Evolutionary conservation across 2,888 invertebrate genomes (phyloP), one percentile per base, ranked within the genome.

Genomic region (Ophioninae sp.): DNA sequence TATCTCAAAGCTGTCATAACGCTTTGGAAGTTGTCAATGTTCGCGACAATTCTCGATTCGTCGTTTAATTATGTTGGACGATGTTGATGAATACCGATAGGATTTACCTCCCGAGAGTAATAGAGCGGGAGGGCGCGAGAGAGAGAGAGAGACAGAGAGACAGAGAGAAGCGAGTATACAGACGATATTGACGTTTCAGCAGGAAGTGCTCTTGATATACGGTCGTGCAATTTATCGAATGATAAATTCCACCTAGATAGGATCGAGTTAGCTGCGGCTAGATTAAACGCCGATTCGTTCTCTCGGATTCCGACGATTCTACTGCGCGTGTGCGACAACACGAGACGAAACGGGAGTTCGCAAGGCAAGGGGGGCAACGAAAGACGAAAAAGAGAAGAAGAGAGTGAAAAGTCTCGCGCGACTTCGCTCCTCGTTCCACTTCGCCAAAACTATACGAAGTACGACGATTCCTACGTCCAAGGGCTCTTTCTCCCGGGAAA

Each of bases 181-280:
- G 86, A 79, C 76, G 82, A 88, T 88, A 89, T 88, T 87, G 90
- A 90, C 88, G 87, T 79, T 87, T 86, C 81, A 84, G 86, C 85
- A 87, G 88, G 88, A 89, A 89, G 89, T 89, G 85, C 86, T 86
- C 86, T 87, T 89, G 90, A 90, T 90, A 90, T 89, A 90, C 86
- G 87, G 87, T 76, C 63, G 85, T 82, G 89, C 90, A 91, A 92
- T 92, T 92, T 92, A 92, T 92, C 91, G 91, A 92, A 92, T 92
- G 92, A 92, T 93, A 92, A 91, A 93, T 92, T 92, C 89, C 89
- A 84, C 85, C 83, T 85, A 90, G 92, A 92, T 93, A 91, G 92
- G 89, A 92, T 91, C 92, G 84, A 79, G 81, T 64, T 56, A 81
- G 84, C 79, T 79, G 89, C 90, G 90, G 91, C 91, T 91, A 91